A percentile compares a stretch with the other conserved stretches of the same genome.
Conservation (phyloP, 1,140 invertebrate species). For the Drosophila ficusphila region DNA sequence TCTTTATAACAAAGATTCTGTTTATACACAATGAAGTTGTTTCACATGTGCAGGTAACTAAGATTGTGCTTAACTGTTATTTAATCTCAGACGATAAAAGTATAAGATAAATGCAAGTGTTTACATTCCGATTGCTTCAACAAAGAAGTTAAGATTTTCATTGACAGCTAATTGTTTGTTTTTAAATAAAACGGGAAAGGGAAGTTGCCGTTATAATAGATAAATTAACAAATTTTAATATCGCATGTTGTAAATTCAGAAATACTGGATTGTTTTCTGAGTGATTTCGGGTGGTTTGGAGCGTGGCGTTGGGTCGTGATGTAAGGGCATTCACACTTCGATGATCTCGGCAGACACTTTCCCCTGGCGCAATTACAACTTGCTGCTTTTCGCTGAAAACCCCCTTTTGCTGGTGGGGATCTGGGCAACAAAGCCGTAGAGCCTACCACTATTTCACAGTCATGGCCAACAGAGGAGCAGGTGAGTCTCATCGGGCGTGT, state of each 20-base stretch:
- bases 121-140: no score
- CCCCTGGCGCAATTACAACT: constrained; percentile 35
- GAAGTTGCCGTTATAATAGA: no score
- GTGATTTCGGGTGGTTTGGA: background rate
- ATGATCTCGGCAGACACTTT: constrained; percentile 38
- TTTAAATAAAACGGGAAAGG: no score
- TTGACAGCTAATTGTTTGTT: no score
- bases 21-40: background rate
- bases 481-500: constrained; percentile 45
- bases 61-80: no score
- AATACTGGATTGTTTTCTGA: background rate
- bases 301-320: constrained; percentile 17
- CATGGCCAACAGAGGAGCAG: constrained; percentile 32
- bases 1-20: background rate
- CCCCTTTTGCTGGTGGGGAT: constrained; percentile 33
- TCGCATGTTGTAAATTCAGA: background rate
- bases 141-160: no score
- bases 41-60: no score
- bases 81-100: no score
- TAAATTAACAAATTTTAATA: background rate
- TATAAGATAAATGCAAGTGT: no score
- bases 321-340: constrained; percentile 51
- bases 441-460: constrained; percentile 44
- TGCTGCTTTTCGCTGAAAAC: constrained; percentile 15
- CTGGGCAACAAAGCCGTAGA: constrained; percentile 19